Evolutionary conservation across 2,888 invertebrate genomes (phyloP), one percentile per base, ranked within the genome.

Genomic region (Acanthosepion pharaonis): DNA sequence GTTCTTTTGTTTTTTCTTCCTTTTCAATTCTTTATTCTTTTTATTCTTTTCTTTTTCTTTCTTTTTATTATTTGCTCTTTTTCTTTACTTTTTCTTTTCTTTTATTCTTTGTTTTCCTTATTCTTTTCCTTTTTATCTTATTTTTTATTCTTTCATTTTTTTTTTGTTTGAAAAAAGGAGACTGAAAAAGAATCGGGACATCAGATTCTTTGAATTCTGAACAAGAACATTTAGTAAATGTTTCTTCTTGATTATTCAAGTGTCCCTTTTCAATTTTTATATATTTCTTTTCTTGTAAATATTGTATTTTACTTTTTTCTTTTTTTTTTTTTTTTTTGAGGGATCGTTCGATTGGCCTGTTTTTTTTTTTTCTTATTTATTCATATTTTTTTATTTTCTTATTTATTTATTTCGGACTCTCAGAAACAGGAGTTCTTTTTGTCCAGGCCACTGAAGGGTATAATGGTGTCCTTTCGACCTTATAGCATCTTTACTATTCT

Each of bases 401-500:
- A 11, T 11, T 78, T n/a, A 78, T 11, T 78, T n/a, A 78, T 78
- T 78, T 78, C 78, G 78, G 78, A 78, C 78, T 78, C 8, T 78
- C 15, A 78, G n/a, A n/a, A 78, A 15, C 78, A n/a, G 78, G n/a
- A 78, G 78, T 33, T 78, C n/a, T 78, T 78, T 78, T 78, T 78
- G 78, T 78, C 78, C 78, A 78, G 78, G 33, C 78, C 11, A 78
- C n/a, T 78, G 78, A 78, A 78, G n/a, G 33, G 78, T 33, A 78
- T 78, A 33, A 78, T 78, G n/a, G 78, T 78, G 78, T 78, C 78
- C 78, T 78, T 78, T 78, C 78, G 78, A n/a, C 78, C 9, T 78
- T n/a, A 78, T 78, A 78, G 78, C 78, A 78, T 78, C 78, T 78
- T 78, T 33, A 78, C 78, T 78, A 78, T 78, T 78, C 78, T 78